These are phyloP conservation scores for Philaenus spumarius DNA, from an alignment of 1,140 invertebrate species.

Conservation along the genomic window DNA sequence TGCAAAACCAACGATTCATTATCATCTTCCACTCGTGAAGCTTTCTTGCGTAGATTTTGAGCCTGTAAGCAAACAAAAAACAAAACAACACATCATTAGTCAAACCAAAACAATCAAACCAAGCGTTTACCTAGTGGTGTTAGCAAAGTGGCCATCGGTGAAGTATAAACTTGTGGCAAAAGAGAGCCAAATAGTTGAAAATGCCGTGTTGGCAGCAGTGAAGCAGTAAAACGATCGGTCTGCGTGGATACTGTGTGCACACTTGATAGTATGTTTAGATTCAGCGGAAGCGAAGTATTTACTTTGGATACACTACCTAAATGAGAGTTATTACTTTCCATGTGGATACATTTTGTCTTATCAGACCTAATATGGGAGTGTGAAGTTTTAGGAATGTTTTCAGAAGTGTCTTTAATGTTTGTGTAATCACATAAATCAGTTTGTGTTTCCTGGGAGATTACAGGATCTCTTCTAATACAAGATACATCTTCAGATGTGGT, in stretches of 20 bases:
- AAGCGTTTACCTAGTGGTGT: conserved; percentile 31
- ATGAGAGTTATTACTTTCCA: too few species aligned
- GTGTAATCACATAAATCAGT: too few species aligned
- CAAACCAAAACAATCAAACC: neutral
- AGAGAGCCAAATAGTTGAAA: conserved; percentile 19
- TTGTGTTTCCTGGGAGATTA: too few species aligned
- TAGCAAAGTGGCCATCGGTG: conserved; percentile 36
- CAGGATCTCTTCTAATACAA: too few species aligned
- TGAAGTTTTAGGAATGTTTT: too few species aligned
- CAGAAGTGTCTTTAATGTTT: too few species aligned
- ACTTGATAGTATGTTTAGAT: neutral
- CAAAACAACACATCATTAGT: neutral
- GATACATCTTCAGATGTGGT: too few species aligned
- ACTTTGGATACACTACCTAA: too few species aligned
- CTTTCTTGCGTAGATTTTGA: conserved; percentile 76
- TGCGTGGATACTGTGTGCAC: conserved; percentile 1
- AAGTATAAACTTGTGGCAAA: conserved; percentile 20
- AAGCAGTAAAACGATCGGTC: neutral
- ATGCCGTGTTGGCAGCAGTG: conserved; percentile 7
- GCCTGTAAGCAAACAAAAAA: conserved; percentile 51
- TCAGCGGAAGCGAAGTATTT: neutral
- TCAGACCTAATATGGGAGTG: too few species aligned
- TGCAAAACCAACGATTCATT: conserved; percentile 87
- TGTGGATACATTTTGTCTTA: too few species aligned
- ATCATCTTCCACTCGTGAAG: conserved; percentile 83